Evolutionary conservation across 1,140 invertebrate species (phyloP), one percentile per base, ranked within the genome.

Genomic region (Pseudobourletiella spinata): DNA sequence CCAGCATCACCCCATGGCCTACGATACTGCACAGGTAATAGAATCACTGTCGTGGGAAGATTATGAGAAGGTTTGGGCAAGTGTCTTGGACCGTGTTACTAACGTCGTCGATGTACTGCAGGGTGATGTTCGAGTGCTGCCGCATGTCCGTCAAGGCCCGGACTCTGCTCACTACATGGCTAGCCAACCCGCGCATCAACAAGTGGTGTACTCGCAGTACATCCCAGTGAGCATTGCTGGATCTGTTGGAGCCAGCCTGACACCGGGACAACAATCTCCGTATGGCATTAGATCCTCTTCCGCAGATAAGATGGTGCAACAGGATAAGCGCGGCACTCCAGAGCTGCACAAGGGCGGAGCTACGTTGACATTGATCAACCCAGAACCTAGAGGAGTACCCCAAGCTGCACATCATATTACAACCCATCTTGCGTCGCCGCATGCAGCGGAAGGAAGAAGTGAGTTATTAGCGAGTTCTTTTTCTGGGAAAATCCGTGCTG

Each of bases 121-220:
- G 65, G 62, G 57, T 30, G 61, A 67, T 22, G 57, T 64, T 48
- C 54, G 59, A 18, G 32, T 54, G 18, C 3, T 63, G 30, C 55
- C 60, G 28, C 55, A 44, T 28, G 51, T 63, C 15, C 57, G 51
- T 30, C 48, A 42, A 28, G n/a, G 16, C 26, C 18, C 35, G 8
- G 44, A 64, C 3, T 59, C 63, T 1, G 32, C 71, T 44, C 73
- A 74, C 63, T 74, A 71, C 44, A 61, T 75, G 16, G 72, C 73
- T 70, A 79, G 80, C 3, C 81, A 83, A 67, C 72, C 73, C 70
- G 78, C 80, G 3, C 82, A 83, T 68, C 73, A 88, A 69, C 85
- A 87, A 73, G 56, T 52, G 20, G 43, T 50, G 4, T 61, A 60
- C 26, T 3, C 44, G 26, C 50, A 61, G 22, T 57, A 30, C 48